phyloP scores from a whole-genome alignment of 2,113 vertebrate genomes.

The Amblyornis subalaris region DNA sequence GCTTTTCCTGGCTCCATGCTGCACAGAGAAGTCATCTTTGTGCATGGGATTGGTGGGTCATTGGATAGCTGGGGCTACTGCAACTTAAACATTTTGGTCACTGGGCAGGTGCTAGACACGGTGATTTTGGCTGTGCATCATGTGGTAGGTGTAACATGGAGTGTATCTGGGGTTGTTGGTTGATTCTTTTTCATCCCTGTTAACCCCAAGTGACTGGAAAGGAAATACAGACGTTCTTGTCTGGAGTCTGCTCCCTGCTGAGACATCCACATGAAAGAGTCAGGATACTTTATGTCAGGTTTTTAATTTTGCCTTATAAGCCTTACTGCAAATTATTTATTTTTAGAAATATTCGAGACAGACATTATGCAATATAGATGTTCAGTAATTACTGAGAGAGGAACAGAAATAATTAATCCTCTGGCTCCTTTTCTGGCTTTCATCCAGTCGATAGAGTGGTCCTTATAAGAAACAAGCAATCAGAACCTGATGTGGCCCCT shows the following conservation, averaged over 20 bases:
- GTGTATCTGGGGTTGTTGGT: rapidly evolving
- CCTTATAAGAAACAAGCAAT: neutral
- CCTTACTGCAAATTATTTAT: neutral
- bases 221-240: neutral
- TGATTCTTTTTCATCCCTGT: neutral
- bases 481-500: neutral
- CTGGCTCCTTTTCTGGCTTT: neutral
- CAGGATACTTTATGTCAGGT: neutral
- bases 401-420: neutral
- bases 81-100: neutral
- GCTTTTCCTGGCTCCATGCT: neutral
- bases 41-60: neutral
- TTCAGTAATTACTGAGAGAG: neutral
- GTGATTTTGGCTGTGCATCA: neutral
- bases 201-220: neutral
- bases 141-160: neutral
- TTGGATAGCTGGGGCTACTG: neutral
- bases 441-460: neutral
- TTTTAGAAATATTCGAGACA: neutral
- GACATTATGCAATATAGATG: neutral
- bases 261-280: neutral
- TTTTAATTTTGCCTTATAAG: neutral
- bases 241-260: neutral
- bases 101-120: neutral
- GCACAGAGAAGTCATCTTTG: neutral